phyloP scores from a whole-genome alignment of 2,113 vertebrate genomes.

The Catagonus wagneri region DNA sequence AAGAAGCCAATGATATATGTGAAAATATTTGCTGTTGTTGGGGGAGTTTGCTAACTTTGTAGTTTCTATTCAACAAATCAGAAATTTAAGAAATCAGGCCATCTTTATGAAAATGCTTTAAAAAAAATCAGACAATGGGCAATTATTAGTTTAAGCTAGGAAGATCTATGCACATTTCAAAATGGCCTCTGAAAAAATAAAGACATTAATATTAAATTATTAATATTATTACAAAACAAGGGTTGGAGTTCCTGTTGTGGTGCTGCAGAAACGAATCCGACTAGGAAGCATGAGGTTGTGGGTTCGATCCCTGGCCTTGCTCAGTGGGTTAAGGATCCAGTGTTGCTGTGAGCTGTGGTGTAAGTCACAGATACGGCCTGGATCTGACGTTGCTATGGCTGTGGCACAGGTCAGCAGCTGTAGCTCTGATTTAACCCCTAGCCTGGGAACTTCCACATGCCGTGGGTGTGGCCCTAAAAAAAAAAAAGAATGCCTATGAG shows the following conservation, averaged over 20 bases:
- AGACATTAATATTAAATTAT: neutral
- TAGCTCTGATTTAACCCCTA: no score
- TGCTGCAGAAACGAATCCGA: no score
- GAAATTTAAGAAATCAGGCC: conserved; percentile 34
- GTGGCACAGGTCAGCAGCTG: no score
- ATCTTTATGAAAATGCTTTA: neutral
- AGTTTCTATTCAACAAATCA: neutral
- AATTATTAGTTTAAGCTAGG: neutral
- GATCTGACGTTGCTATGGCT: no score
- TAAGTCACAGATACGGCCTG: no score
- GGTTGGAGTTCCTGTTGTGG: no score
- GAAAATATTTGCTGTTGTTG: neutral
- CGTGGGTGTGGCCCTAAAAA: no score
- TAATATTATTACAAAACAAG: neutral
- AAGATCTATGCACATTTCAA: conserved; percentile 3
- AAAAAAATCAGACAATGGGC: neutral
- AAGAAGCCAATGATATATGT: neutral
- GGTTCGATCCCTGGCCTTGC: no score
- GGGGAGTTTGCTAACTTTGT: neutral
- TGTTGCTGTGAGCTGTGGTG: no score
- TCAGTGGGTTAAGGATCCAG: no score
- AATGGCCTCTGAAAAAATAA: neutral
- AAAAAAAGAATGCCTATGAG: neutral
- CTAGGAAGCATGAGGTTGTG: no score
- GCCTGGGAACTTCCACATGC: no score